A percentile compares a stretch with the other conserved stretches of the same genome.
Conservation (phyloP, 2,797 vertebrate species). For the Crocidura indochinensis region DNA sequence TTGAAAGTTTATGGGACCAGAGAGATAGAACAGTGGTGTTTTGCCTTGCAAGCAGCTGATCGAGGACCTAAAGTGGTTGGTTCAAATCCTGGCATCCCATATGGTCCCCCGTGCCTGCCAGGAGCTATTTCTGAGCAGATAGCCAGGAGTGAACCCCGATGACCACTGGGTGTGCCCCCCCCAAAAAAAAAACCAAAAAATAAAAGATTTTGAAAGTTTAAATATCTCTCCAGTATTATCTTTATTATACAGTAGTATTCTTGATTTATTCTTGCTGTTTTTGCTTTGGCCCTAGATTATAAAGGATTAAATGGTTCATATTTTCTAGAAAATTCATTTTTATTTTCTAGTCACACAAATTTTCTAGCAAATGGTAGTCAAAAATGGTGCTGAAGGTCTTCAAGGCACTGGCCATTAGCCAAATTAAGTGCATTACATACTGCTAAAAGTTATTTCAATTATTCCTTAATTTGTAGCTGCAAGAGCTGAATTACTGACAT, state of each 20-base stretch:
- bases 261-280: not conserved
- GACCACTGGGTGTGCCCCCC: no score
- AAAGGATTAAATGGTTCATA: no score
- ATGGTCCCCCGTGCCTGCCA: no score
- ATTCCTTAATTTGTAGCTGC: conserved; percentile 46
- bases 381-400: conserved; percentile 60
- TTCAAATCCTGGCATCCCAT: no score
- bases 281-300: no score
- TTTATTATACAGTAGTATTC: not conserved
- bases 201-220: not conserved
- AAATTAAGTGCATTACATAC: conserved; percentile 64
- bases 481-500: conserved; percentile 60
- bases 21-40: no score
- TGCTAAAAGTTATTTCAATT: conserved; percentile 61
- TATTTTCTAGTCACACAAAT: conserved; percentile 20
- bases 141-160: no score
- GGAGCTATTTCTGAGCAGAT: no score
- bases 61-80: no score
- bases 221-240: not conserved
- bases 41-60: no score
- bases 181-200: no score
- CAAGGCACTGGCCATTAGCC: conserved; percentile 1
- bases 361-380: conserved; percentile 48
- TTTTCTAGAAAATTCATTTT: conserved; percentile 57
- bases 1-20: not conserved